Evolutionary conservation across 2,113 vertebrate genomes (phyloP).

Genomic region (Rhinoderma darwinii): DNA sequence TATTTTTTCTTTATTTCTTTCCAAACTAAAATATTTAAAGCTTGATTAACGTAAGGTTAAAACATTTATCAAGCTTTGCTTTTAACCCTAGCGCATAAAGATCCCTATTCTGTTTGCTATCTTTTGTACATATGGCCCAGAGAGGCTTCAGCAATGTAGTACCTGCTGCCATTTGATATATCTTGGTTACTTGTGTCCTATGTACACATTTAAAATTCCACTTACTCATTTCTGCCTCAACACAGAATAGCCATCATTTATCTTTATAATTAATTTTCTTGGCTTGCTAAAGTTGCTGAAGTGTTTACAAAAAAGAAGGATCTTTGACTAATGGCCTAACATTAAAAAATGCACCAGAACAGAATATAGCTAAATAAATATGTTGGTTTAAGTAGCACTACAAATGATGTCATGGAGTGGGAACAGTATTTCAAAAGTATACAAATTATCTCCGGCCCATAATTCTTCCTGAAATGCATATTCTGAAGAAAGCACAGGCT

Average conservation of each 20-base stretch:
- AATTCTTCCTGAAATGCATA: constrained; percentile 53
- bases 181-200: constrained; percentile 31
- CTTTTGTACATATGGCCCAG: background rate
- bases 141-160: background rate
- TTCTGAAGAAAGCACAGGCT: constrained; percentile 69
- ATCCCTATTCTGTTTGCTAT: constrained; percentile 30
- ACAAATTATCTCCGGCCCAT: constrained; percentile 54
- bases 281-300: constrained; percentile 39
- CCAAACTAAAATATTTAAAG: background rate
- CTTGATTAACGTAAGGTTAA: background rate
- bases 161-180: constrained; percentile 24
- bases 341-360: constrained; percentile 45
- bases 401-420: constrained; percentile 54
- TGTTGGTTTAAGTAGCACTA: constrained; percentile 56
- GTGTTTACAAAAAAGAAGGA: constrained; percentile 41
- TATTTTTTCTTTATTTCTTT: background rate
- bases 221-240: constrained; percentile 37
- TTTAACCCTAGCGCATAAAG: background rate
- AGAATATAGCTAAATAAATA: constrained; percentile 56
- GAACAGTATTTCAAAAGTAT: constrained; percentile 45
- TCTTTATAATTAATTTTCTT: constrained; percentile 44
- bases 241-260: constrained; percentile 32
- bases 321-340: constrained; percentile 49
- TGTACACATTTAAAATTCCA: constrained; percentile 39
- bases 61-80: background rate